Evolutionary conservation across 1,140 invertebrate genomes (phyloP), one percentile per base, ranked within the genome.

Genomic region (Protaetia brevitarsis): DNA sequence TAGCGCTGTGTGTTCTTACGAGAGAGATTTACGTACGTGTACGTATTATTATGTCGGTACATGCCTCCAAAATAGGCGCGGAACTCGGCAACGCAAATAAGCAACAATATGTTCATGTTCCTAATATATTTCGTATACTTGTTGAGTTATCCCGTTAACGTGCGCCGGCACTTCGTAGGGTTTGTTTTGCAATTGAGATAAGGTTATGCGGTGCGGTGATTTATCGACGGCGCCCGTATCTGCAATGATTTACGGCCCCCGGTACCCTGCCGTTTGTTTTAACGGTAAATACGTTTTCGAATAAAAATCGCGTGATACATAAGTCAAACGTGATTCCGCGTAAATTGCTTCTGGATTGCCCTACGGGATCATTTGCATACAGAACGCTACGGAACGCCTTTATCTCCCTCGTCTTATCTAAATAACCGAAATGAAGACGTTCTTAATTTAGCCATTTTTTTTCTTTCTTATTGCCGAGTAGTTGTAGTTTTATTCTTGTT

Each of bases 151-250:
- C 57, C 57, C 27, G 45, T 51, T 51, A 51, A 27, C 57, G 57
- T 59, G 57, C 57, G 10, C 8, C 27, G 29, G 57, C 29, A 59
- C 57, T 59, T 59, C 30, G 57, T 59, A 69, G 69, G 69, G 70
- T 71, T 68, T 69, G 66, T 67, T 71, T 71, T 69, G 68, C 67
- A 71, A 71, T 69, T 64, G 68, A 71, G 66, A 66, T 71, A 59
- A 59, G 57, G 57, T 31, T 31, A 28, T 31, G 57, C 27, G 41
- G 41, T 51, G 41, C 26, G 23, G 57, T 59, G 57, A 59, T 59
- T 59, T 59, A 51, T 51, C 41, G 41, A 51, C 41, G 41, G 41
- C 26, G 41, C 16, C 26, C 19, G n/a, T 51, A 51, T 51, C 41
- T 51, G 16, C 41, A 51, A 51, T 51, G 41, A 51, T 51, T 51